Evolutionary conservation across 2,888 invertebrate genomes (phyloP).

Genomic region (Callosobruchus maculatus): DNA sequence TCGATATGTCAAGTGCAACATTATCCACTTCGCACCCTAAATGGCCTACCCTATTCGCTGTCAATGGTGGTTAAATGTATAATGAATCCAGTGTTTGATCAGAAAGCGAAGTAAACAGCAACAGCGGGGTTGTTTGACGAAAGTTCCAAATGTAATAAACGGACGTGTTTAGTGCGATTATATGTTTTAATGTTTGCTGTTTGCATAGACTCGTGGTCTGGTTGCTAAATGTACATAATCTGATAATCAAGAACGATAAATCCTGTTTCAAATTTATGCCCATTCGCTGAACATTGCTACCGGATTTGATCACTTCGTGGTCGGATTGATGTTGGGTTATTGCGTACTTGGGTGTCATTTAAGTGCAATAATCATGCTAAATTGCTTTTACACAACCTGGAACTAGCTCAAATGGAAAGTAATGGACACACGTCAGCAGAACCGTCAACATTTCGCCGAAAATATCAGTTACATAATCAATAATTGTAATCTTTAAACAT

Average conservation of each 20-base stretch:
- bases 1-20: no score
- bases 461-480: no score
- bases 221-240: neutral
- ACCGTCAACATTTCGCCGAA: no score
- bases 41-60: neutral
- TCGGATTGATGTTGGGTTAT: neutral
- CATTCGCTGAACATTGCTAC: neutral
- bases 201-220: neutral
- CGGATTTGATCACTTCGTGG: neutral
- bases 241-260: neutral
- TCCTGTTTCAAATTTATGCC: neutral
- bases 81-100: neutral
- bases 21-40: neutral
- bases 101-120: neutral
- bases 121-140: neutral
- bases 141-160: neutral
- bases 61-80: neutral
- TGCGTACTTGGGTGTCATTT: neutral
- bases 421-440: no score
- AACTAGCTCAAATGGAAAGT: no score
- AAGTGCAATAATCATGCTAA: neutral
- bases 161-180: neutral
- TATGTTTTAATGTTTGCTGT: neutral
- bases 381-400: neutral
- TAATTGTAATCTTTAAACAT: no score